Evolutionary conservation across 2,888 invertebrate genomes (phyloP).

Genomic region (Tortrix viridana): DNA sequence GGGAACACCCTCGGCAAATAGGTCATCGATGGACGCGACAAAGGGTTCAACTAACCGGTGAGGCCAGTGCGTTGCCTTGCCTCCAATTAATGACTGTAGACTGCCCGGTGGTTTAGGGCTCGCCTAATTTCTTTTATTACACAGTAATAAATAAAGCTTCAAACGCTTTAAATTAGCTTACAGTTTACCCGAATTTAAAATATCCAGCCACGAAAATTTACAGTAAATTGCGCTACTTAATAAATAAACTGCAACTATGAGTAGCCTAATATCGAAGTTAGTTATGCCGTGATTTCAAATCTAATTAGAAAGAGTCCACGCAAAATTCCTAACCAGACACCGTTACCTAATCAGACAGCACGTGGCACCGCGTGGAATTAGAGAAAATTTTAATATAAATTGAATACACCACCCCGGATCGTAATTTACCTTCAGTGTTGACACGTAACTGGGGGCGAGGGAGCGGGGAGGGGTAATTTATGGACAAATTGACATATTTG

Average conservation of each 20-base stretch:
- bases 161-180: conserved; percentile 8
- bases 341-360: conserved; percentile 36
- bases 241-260: too few relatives aligned
- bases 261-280: conserved; percentile 9
- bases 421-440: conserved; percentile 59
- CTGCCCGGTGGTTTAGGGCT: conserved; percentile 9
- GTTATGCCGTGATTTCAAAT: conserved; percentile 28
- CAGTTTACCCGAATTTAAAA: background rate
- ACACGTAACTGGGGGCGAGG: conserved; percentile 53
- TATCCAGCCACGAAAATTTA: background rate
- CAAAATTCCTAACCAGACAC: conserved; percentile 32
- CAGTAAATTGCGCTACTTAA: background rate
- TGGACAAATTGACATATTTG: conserved; percentile 68
- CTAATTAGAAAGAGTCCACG: conserved; percentile 30
- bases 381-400: conserved; percentile 39
- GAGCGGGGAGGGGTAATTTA: conserved; percentile 64
- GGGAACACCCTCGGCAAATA: conserved; percentile 20
- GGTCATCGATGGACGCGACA: conserved; percentile 28
- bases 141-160: background rate
- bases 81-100: conserved; percentile 19
- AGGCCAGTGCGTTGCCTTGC: conserved; percentile 19
- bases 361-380: conserved; percentile 34
- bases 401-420: conserved; percentile 34
- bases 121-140: conserved; percentile 1
- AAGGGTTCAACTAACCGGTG: conserved; percentile 11